Percentiles rank a stretch among this genome's conserved stretches.
Evolutionary conservation across 2,797 vertebrate species (phyloP).

Genomic region (Calcarius lapponicus): DNA sequence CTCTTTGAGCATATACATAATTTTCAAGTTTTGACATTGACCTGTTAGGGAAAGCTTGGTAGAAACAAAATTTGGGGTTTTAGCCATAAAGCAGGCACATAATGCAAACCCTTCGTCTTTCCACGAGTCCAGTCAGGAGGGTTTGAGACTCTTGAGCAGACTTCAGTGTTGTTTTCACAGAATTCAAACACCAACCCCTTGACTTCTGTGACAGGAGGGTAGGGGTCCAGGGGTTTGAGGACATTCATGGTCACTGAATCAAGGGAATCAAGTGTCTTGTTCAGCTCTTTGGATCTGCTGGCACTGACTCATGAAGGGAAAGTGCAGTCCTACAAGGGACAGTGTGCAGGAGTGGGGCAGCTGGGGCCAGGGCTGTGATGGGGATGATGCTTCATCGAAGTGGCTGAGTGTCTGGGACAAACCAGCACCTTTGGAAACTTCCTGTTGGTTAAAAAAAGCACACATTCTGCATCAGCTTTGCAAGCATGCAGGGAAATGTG

Average conservation of each 20-base stretch:
- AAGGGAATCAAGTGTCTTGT: neutral
- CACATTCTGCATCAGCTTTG: neutral
- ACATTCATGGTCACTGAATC: neutral
- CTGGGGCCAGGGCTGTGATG: neutral
- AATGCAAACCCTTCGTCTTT: neutral
- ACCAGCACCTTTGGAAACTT: neutral
- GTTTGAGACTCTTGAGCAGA: neutral
- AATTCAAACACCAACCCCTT: neutral
- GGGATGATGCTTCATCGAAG: neutral
- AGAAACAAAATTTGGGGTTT: neutral
- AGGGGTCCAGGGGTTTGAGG: neutral
- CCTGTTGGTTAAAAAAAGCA: neutral
- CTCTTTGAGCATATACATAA: neutral
- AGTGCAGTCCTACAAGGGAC: neutral
- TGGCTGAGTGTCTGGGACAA: neutral
- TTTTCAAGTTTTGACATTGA: neutral
- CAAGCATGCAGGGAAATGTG: rapidly evolving
- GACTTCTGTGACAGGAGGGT: neutral
- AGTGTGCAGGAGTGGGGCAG: neutral
- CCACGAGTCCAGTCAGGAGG: neutral
- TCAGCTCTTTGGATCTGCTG: neutral
- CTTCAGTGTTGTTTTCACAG: neutral
- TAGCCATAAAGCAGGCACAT: neutral
- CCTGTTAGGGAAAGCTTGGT: neutral
- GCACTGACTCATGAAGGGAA: rapidly evolving